Conservation (phyloP, 2,797 vertebrate genomes). For the Ptychadena robeensis region DNA sequence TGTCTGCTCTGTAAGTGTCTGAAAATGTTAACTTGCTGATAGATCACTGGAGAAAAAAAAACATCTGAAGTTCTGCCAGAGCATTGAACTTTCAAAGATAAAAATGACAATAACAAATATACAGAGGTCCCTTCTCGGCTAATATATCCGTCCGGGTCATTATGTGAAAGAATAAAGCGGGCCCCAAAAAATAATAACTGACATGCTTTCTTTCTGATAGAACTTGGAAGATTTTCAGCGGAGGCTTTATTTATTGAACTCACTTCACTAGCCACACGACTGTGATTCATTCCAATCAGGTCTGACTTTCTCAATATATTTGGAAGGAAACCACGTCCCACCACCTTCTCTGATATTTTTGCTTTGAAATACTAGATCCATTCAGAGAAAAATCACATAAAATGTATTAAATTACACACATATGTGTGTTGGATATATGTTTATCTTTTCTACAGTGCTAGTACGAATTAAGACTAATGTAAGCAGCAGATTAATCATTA, state of each 20-base stretch:
- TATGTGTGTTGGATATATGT: conserved; percentile 43
- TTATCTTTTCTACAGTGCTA: conserved; percentile 9
- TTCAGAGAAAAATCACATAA: conserved; percentile 19
- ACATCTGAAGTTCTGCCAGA: conserved; percentile 43
- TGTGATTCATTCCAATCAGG: conserved; percentile 47
- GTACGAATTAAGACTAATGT: neutral
- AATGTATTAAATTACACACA: conserved; percentile 31
- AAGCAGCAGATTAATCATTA: conserved; percentile 4
- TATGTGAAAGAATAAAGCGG: conserved; percentile 31
- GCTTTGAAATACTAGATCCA: conserved; percentile 46
- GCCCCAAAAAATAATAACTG: neutral
- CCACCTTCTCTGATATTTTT: conserved; percentile 21
- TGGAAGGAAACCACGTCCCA: conserved; percentile 50
- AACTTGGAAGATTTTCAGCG: conserved; percentile 48
- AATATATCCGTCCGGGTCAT: conserved; percentile 40
- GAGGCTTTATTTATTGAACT: conserved; percentile 29
- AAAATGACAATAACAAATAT: conserved; percentile 54
- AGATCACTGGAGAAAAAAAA: conserved; percentile 27
- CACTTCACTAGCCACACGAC: conserved; percentile 4
- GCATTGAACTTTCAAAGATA: conserved; percentile 35
- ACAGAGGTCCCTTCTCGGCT: conserved; percentile 26
- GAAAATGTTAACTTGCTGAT: conserved; percentile 42
- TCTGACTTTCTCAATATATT: conserved; percentile 49
- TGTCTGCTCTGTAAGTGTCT: conserved; percentile 50
- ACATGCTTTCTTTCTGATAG: conserved; percentile 24